A percentile compares a stretch with the other conserved stretches of the same genome.
These are phyloP conservation scores for Eupristina koningsbergeri DNA, from an alignment of 1,140 invertebrate species.

Conservation along the genomic window DNA sequence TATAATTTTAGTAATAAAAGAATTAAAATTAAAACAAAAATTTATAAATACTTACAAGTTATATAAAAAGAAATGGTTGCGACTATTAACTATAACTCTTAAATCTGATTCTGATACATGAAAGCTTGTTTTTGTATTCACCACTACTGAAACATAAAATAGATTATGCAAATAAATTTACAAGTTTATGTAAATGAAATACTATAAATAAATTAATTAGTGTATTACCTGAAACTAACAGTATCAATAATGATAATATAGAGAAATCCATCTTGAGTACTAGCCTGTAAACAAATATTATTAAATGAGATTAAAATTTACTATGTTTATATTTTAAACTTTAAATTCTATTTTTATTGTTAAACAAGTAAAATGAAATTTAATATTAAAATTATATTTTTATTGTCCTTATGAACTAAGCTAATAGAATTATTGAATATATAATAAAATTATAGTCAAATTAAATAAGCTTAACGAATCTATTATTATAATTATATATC, in stretches of 20 bases:
- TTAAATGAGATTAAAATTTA: background rate
- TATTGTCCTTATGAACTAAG: too few species aligned
- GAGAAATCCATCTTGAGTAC: background rate
- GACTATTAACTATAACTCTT: constrained; percentile 63
- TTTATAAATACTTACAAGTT: constrained; percentile 61
- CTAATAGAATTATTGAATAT: too few species aligned
- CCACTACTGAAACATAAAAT: constrained; percentile 53
- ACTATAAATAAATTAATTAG: constrained; percentile 11
- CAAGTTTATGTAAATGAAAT: background rate
- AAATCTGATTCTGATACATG: constrained; percentile 67
- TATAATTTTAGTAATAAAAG: too few species aligned
- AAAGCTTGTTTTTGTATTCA: constrained; percentile 53
- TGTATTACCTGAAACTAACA: constrained; percentile 28
- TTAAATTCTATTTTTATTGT: too few species aligned
- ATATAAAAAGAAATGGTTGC: constrained; percentile 63
- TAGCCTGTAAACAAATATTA: constrained; percentile 4
- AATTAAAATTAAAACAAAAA: too few species aligned
- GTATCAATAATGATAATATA: background rate
- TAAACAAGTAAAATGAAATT: too few species aligned
- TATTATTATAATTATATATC: too few species aligned
- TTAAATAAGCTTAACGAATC: too few species aligned
- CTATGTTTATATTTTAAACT: too few species aligned
- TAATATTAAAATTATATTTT: too few species aligned
- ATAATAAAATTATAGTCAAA: too few species aligned
- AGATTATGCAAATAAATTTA: background rate